Conservation (phyloP, 53 echinoderm and acorn worm species). For the Antedon mediterranea region DNA sequence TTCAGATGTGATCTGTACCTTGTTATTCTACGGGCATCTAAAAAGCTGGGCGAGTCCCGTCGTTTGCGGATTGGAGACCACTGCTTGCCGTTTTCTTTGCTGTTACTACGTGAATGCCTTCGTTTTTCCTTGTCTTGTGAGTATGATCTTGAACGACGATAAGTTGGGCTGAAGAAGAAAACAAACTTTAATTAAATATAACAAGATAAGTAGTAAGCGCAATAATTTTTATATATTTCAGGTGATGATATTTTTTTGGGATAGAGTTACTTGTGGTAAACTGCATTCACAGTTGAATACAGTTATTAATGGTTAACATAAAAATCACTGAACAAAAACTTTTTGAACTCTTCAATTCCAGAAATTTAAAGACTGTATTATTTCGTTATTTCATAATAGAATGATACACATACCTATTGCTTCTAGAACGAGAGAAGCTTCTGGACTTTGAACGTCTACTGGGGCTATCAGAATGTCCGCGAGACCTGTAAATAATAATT, state of each 20-base stretch:
- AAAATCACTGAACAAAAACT: no score
- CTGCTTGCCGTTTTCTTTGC: constrained; percentile 60
- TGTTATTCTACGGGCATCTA: constrained; percentile 88
- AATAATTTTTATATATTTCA: no score
- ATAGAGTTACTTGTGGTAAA: no score
- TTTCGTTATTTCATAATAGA: no score
- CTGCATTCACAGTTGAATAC: no score
- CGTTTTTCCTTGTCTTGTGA: constrained; percentile 31
- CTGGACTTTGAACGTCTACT: background rate
- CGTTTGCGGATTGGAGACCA: constrained; percentile 93
- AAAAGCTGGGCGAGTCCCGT: constrained; percentile 82
- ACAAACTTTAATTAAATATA: background rate
- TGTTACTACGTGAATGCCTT: constrained; percentile 42
- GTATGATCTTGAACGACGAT: constrained; percentile 18
- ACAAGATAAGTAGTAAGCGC: no score
- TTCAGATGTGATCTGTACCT: constrained; percentile 27
- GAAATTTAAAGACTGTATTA: no score
- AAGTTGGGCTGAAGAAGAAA: background rate
- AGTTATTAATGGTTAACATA: no score
- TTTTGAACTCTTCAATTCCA: no score
- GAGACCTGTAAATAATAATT: background rate
- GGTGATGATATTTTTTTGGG: no score
- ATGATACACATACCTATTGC: background rate
- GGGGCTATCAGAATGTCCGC: constrained; percentile 1
- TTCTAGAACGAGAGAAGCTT: background rate